Evolutionary conservation across 2,113 vertebrate genomes (phyloP), one percentile per base, ranked within the genome.

Genomic region (Lutjanus erythropterus): DNA sequence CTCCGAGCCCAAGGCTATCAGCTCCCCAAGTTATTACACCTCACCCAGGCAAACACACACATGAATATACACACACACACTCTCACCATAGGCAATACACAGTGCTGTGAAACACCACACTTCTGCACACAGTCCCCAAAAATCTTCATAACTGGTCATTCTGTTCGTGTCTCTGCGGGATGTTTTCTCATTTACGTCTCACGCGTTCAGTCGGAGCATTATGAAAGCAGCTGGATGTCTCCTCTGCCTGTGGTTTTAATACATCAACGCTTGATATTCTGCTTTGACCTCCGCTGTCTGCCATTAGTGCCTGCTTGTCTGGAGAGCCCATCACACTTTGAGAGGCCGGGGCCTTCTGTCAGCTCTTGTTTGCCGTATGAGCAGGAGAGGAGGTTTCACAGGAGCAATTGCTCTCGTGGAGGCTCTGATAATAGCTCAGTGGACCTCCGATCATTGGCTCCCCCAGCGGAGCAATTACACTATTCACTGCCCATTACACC

Each of bases 401-500:
- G 59, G 75, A 80, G 74, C 65, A 41, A 79, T 79, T 62, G 76
- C 79, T 84, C 75, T 73, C 47, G 2, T 31, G 21, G 66, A 74
- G 46, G 64, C 58, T 78, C 55, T 69, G 68, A 81, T 85, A 83
- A 84, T 76, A 75, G 69, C 67, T 65, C 59, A 4, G 56, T 9
- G 74, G 64, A 71, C 78, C 70, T 81, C 66, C 35, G 39, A 81
- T 90, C 79, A 76, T 52, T 21, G 65, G 42, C 42, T 62, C 71
- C 65, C 80, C 80, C 71, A 27, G 41, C 61, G 80, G 71, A 87
- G 47, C 78, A 70, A 81, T 92, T 90, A 82, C 49, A 59, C 62
- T 41, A 70, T 81, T 81, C 53, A 67, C 64, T 71, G 47, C 33
- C 65, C 39, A 75, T 88, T 81, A 83, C 31, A 61, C 37, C 84